These are phyloP conservation scores for Mythimna vitellina DNA, from an alignment of 2,888 invertebrate genomes.

Conservation along the genomic window DNA sequence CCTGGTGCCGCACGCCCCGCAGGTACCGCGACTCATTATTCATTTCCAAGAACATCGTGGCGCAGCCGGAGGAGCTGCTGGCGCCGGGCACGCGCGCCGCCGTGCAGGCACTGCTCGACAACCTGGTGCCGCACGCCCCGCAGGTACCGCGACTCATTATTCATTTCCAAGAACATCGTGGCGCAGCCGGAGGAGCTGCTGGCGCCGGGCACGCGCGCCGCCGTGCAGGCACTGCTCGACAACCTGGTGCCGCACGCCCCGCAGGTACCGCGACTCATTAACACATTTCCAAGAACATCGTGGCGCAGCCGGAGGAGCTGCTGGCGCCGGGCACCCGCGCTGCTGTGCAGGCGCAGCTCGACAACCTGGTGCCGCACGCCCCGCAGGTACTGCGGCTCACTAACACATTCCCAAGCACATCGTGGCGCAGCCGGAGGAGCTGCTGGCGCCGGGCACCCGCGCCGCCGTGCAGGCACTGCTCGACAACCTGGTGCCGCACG, in stretches of 20 bases:
- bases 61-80: slow-evolving; percentile 95
- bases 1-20: slow-evolving; percentile 73
- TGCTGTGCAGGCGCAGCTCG: slow-evolving; percentile 89
- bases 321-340: slow-evolving; percentile 91
- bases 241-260: slow-evolving; percentile 73
- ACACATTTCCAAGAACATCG: slow-evolving; percentile 95
- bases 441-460: slow-evolving; percentile 92
- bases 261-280: slow-evolving; percentile 81
- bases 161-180: slow-evolving; percentile 95
- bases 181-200: slow-evolving; percentile 95
- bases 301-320: slow-evolving; percentile 95
- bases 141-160: slow-evolving; percentile 81
- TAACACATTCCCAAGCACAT: slow-evolving; percentile 94
- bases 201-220: slow-evolving; percentile 90
- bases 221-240: slow-evolving; percentile 88
- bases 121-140: slow-evolving; percentile 73
- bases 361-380: slow-evolving; percentile 72
- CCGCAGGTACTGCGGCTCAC: slow-evolving; percentile 83
- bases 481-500: slow-evolving; percentile 42
- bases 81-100: slow-evolving; percentile 91
- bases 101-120: slow-evolving; percentile 87
- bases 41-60: slow-evolving; percentile 96
- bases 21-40: slow-evolving; percentile 83
- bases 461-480: slow-evolving; percentile 89
- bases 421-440: slow-evolving; percentile 94